Evolutionary conservation across 2,113 vertebrate genomes (phyloP).

Genomic region (Tachycineta bicolor): DNA sequence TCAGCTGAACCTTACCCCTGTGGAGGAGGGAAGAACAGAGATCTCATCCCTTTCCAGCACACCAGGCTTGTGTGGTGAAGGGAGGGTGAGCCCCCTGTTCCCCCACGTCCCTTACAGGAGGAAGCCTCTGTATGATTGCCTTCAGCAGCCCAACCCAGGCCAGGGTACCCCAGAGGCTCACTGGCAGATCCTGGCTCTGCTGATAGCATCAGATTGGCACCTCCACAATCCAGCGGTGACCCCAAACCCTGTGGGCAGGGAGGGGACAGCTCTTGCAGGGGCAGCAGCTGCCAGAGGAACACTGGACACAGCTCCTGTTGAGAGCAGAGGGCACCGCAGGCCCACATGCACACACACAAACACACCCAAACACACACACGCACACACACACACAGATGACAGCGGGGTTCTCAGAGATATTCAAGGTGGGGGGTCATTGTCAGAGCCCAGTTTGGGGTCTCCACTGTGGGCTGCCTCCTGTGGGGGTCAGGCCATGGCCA

Average conservation of each 20-base stretch:
- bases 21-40: background rate
- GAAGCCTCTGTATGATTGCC: background rate
- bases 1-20: background rate
- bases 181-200: background rate
- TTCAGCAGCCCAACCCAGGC: background rate
- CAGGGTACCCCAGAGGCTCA: background rate
- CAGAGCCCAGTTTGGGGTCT: background rate
- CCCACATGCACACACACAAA: background rate
- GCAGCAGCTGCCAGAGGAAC: background rate
- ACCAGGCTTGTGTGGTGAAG: background rate
- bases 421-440: background rate
- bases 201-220: background rate
- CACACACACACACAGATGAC: background rate
- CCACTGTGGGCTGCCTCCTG: background rate
- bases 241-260: background rate
- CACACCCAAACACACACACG: background rate
- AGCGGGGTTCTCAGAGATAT: background rate
- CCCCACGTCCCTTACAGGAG: background rate
- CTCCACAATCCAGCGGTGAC: background rate
- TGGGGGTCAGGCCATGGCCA: slow-evolving; percentile 64
- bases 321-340: background rate
- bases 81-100: background rate
- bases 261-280: background rate
- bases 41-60: background rate
- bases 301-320: background rate